A percentile compares a stretch with the other conserved stretches of the same genome.
These are phyloP conservation scores for Adineta ricciae DNA, from an alignment of 2,888 invertebrate species.

Conservation along the genomic window DNA sequence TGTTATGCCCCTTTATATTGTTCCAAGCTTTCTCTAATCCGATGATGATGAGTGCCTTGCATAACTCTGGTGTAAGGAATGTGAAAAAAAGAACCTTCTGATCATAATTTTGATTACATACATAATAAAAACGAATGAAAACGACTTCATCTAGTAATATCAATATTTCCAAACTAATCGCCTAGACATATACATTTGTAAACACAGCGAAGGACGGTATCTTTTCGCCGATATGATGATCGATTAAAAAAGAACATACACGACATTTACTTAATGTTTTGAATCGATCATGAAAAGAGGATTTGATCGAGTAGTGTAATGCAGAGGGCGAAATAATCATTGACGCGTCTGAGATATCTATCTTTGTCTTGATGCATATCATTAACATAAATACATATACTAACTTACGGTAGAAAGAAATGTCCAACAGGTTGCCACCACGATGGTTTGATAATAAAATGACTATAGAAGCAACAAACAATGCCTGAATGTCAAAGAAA, in stretches of 20 bases:
- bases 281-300: neutral
- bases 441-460: neutral
- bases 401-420: constrained; percentile 18
- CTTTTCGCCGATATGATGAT: neutral
- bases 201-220: neutral
- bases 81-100: neutral
- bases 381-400: neutral
- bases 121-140: neutral
- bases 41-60: neutral
- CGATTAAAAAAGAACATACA: neutral
- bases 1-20: neutral
- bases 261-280: neutral
- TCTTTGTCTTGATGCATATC: neutral
- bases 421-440: constrained; percentile 19
- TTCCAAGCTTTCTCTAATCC: neutral
- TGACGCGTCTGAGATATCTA: neutral
- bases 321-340: neutral
- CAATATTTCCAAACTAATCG: neutral
- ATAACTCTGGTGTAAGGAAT: neutral
- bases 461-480: neutral
- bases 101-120: neutral
- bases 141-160: neutral
- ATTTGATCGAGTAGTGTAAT: neutral
- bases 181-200: neutral
- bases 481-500: neutral